A percentile compares a stretch with the other conserved stretches of the same genome.
These are phyloP conservation scores for Aphodius granarius DNA, from an alignment of 2,888 invertebrate genomes.

Conservation along the genomic window DNA sequence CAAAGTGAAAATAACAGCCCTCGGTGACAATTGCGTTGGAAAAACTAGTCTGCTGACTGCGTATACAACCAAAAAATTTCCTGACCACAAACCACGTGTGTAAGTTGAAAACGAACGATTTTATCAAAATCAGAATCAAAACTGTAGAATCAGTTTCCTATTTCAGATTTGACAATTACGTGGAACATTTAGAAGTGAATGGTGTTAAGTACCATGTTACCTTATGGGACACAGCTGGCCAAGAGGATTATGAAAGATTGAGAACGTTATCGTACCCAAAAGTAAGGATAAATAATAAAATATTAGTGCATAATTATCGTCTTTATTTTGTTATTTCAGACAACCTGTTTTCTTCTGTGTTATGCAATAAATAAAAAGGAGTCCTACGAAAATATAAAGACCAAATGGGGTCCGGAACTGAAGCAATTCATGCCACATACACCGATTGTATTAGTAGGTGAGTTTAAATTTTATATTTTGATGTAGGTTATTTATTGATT, in stretches of 20 bases:
- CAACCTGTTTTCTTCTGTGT: slow-evolving; percentile 86
- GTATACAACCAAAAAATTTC: background rate
- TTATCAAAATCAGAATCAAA: background rate
- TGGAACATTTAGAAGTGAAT: slow-evolving; percentile 77
- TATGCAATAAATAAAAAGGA: slow-evolving; percentile 82
- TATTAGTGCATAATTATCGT: background rate
- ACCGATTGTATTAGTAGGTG: slow-evolving; percentile 84
- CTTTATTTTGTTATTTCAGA: slow-evolving; percentile 61
- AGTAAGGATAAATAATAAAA: slow-evolving; percentile 57
- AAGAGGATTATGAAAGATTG: slow-evolving; percentile 88
- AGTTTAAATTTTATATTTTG: slow-evolving; percentile 54
- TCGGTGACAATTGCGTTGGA: background rate
- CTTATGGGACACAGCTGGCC: slow-evolving; percentile 90
- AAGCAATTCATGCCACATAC: slow-evolving; percentile 79
- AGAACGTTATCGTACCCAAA: slow-evolving; percentile 86
- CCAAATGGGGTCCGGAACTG: slow-evolving; percentile 92
- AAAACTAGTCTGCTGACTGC: background rate
- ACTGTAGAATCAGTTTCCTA: slow-evolving; percentile 26
- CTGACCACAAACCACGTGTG: background rate
- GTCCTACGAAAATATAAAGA: slow-evolving; percentile 81
- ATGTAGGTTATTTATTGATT: no score
- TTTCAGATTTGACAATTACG: slow-evolving; percentile 84
- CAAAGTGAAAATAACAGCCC: background rate
- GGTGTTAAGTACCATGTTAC: slow-evolving; percentile 80
- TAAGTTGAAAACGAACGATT: background rate